Evolutionary conservation across 2,888 invertebrate species (phyloP), one percentile per base, ranked within the genome.

Genomic region (Magallana nippona): DNA sequence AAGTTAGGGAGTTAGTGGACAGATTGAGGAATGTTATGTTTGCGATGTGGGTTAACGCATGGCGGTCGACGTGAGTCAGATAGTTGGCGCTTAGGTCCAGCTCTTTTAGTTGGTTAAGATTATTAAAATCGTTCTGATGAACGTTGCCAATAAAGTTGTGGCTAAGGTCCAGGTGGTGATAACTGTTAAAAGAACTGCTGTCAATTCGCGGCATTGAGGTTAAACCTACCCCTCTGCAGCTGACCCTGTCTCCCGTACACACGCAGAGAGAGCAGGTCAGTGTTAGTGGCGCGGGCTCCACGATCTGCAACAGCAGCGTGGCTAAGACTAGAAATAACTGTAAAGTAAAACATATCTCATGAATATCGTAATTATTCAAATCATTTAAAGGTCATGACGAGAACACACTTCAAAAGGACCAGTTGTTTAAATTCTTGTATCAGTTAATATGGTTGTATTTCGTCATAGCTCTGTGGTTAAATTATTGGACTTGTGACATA

Each of bases 81-180:
- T 58, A 5, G 63, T 89, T 89, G 15, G 81, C 27, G 11, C 86
- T 86, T 2, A 89, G 80, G 1, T 82, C 60, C 0, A 89, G 71
- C 5, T 78, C 78, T 11, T 82, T 79, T 1, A 88, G 81, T 17
- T 87, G 22, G 15, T 44, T 1, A 17, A 82, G 22, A 71, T 32
- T 32, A n/a, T n/a, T 17, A 5, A 88, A 88, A 0, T 82, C 82
- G 83, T 83, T 83, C 1, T 55, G 44, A 11, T 56, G 55, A 13
- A 88, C 84, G 1, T 2, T 60, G 10, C 57, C 78, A 10, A 87
- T 82, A 2, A 56, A 55, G 58, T 88, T 88, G 71, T 86, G 83
- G 10, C 84, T 83, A 10, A 88, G 62, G 27, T 83, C 82, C 1
- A 88, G 15, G 27, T 32, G 71, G 15, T 71, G 71, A 13, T 27